Base-by-base conservation (phyloP, 2,888 invertebrate species). In the Julus scanicus region DNA sequence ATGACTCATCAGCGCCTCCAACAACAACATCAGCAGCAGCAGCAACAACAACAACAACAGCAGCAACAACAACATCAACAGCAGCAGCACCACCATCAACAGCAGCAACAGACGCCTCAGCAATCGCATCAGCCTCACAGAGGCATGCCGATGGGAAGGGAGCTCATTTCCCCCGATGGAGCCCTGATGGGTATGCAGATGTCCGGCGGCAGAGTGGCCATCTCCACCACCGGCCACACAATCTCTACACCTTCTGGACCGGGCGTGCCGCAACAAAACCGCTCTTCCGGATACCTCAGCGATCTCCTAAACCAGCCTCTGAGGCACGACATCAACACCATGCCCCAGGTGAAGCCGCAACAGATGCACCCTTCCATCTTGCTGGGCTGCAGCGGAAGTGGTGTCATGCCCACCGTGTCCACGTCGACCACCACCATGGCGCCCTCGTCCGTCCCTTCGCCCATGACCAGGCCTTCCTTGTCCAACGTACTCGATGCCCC, bases 71-170 rank as follows among this genome's bases (percentile, higher is more conserved):
- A 89, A 84, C 85, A 84, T n/a, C 84, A 84, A 1, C 84, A 84
- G 44, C 88, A 88, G 48, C 88, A 88, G 83, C 87, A 89, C 84
- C 88, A 89, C 40, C 88, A 89, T 87, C 89, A 89, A 20, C 88
- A 84, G 6, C 89, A 89, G 20, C 89, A 89, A 84, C 89, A 89
- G 44, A 44, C 49, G 15, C 63, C 86, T 29, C 88, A 86, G 86
- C 71, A 44, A 20, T 57, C 86, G 3, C 88, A 86, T 37, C 40
- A 53, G 4, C 88, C 17, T 17, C 40, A 57, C 37, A 86, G 49
- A 20, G 48, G 39, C 29, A 86, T 84, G 71, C 29, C 20, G 71
- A 71, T 71, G 71, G 29, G 4, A 20, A n/a, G 29, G 29, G 71
- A 88, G 29, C 86, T 80, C 20, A 53, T 88, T 84, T 71, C 86